These are phyloP conservation scores for Agrotis segetum DNA, from an alignment of 2,888 invertebrate species.

Conservation along the genomic window DNA sequence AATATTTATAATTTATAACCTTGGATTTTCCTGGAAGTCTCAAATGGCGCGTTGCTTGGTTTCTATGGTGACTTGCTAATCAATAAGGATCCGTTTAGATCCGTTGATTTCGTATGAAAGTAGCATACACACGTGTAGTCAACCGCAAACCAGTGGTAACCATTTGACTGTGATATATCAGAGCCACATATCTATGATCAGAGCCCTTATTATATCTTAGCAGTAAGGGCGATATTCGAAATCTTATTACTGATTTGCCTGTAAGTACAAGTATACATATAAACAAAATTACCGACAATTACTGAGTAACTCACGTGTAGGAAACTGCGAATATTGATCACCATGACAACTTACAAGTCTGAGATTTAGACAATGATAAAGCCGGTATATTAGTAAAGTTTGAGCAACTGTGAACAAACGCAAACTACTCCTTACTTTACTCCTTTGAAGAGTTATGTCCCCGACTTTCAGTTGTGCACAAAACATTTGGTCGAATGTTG, in stretches of 20 bases:
- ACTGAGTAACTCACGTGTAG: not conserved
- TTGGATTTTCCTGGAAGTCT: slow-evolving; percentile 24
- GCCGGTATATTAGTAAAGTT: slow-evolving; percentile 26
- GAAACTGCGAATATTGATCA: not conserved
- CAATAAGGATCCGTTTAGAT: slow-evolving; percentile 37
- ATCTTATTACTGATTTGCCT: not conserved
- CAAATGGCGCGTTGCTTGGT: slow-evolving; percentile 11
- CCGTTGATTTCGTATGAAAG: slow-evolving; percentile 1
- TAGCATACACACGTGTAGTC: not conserved
- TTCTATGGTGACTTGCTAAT: slow-evolving; percentile 41
- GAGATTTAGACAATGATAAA: not conserved
- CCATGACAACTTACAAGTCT: not conserved
- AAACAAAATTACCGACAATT: not conserved
- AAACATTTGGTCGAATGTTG: slow-evolving; percentile 18
- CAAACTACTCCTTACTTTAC: not conserved
- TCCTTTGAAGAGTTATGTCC: slow-evolving; percentile 26
- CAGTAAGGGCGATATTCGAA: not conserved
- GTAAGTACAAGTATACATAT: not conserved
- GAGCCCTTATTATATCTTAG: too few species aligned
- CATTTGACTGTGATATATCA: not conserved
- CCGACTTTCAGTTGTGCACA: not conserved
- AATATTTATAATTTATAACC: slow-evolving; percentile 12
- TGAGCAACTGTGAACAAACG: slow-evolving; percentile 24
- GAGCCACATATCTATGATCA: too few species aligned
- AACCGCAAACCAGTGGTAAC: not conserved